Evolutionary conservation across 2,113 vertebrate genomes (phyloP).

Genomic region (Oophaga pumilio): DNA sequence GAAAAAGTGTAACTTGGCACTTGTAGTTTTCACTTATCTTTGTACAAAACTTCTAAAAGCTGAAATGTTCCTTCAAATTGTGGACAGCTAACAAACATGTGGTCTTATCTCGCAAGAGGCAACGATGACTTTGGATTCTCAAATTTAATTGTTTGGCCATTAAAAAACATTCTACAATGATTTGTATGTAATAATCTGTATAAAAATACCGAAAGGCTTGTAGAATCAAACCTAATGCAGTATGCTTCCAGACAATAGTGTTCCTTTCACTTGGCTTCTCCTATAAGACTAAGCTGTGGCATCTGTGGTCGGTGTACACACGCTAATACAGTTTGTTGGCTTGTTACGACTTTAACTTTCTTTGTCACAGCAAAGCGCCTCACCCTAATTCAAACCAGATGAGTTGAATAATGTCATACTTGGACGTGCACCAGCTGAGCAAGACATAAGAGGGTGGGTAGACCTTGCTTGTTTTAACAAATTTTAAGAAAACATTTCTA

Average conservation of each 20-base stretch:
- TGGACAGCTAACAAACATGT: background rate
- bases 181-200: background rate
- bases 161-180: conserved; percentile 4
- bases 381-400: conserved; percentile 72
- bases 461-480: conserved; percentile 68
- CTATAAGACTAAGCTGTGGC: conserved; percentile 54
- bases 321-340: conserved; percentile 59
- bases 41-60: background rate
- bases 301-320: conserved; percentile 60
- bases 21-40: background rate
- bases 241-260: conserved; percentile 24
- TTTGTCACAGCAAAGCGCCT: conserved; percentile 68
- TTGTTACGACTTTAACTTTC: conserved; percentile 62
- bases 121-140: background rate
- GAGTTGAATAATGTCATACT: conserved; percentile 70
- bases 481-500: conserved; percentile 70
- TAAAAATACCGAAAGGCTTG: background rate
- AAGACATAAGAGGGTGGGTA: conserved; percentile 70
- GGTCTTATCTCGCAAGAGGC: background rate
- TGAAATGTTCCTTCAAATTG: background rate
- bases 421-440: conserved; percentile 70
- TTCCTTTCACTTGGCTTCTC: background rate
- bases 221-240: background rate
- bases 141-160: background rate
- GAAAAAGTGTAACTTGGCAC: background rate